Evolutionary conservation across 1,140 invertebrate species (phyloP).

Genomic region (Leptinotarsa undecemlineata): DNA sequence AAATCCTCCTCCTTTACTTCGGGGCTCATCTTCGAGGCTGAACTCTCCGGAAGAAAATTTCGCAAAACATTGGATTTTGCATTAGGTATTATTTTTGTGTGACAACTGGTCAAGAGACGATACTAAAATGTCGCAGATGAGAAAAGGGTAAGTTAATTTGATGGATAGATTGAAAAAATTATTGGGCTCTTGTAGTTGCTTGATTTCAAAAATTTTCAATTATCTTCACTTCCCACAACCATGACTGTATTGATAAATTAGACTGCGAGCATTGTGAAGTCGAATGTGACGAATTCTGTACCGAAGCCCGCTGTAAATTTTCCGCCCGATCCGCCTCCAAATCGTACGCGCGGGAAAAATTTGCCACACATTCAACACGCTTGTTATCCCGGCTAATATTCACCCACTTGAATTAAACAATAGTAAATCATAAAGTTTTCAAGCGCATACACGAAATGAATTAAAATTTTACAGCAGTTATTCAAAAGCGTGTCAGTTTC

Average conservation of each 20-base stretch:
- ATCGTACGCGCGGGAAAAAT: slow-evolving; percentile 33
- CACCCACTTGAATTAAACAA: slow-evolving; percentile 44
- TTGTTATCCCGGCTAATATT: slow-evolving; percentile 37
- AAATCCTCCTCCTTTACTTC: no score
- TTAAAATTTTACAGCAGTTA: slow-evolving; percentile 46
- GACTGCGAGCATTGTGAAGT: background rate
- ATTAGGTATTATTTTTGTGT: no score
- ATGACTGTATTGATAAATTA: background rate
- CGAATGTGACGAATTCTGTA: background rate
- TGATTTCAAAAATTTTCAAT: no score
- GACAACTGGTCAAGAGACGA: no score
- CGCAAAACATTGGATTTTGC: no score
- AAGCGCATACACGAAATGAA: slow-evolving; percentile 43
- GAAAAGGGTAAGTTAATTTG: no score
- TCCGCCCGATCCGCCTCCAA: background rate
- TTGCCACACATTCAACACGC: slow-evolving; percentile 38
- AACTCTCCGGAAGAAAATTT: no score
- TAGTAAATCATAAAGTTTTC: slow-evolving; percentile 45
- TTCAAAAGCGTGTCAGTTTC: slow-evolving; percentile 38
- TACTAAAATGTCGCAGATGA: no score
- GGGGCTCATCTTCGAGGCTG: no score
- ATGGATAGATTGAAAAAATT: no score
- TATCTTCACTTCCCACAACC: no score
- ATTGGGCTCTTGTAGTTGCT: no score
- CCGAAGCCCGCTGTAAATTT: background rate